Conservation (phyloP, 2,797 vertebrate species). For the Sebastes aleutianus region DNA sequence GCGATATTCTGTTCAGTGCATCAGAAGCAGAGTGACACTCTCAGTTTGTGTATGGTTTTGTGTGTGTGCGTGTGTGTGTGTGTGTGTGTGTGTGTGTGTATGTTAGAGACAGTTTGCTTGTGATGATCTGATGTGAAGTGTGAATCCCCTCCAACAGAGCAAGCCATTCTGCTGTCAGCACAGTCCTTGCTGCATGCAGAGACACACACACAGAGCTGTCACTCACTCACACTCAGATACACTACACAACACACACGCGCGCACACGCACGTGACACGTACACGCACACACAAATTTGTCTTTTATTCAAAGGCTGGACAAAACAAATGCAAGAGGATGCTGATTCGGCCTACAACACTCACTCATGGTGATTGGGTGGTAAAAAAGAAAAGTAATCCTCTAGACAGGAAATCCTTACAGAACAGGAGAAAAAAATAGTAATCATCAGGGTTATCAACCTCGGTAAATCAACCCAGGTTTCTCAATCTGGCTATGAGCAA, state of each 20-base stretch:
- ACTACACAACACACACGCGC: background rate
- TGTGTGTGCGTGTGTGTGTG: background rate
- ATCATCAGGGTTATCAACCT: too few species aligned
- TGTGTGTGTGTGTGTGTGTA: constrained; percentile 16
- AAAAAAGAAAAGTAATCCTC: background rate
- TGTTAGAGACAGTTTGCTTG: constrained; percentile 28
- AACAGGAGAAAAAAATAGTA: background rate
- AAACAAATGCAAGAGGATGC: background rate
- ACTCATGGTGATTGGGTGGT: background rate
- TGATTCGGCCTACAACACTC: background rate
- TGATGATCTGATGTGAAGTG: constrained; percentile 58
- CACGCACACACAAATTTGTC: background rate
- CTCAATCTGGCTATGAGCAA: too few species aligned
- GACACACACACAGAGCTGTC: constrained; percentile 56
- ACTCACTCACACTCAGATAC: constrained; percentile 37
- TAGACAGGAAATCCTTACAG: background rate
- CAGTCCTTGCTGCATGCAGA: constrained; percentile 53
- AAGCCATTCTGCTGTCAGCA: constrained; percentile 68
- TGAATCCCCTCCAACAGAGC: constrained; percentile 70
- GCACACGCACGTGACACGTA: constrained; percentile 24
- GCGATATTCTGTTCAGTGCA: background rate
- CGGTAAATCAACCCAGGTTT: too few species aligned
- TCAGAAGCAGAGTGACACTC: background rate
- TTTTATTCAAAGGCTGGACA: background rate
- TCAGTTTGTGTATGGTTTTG: background rate